Base-by-base conservation (phyloP, 2,888 invertebrate genomes). In the Melieria picta region DNA sequence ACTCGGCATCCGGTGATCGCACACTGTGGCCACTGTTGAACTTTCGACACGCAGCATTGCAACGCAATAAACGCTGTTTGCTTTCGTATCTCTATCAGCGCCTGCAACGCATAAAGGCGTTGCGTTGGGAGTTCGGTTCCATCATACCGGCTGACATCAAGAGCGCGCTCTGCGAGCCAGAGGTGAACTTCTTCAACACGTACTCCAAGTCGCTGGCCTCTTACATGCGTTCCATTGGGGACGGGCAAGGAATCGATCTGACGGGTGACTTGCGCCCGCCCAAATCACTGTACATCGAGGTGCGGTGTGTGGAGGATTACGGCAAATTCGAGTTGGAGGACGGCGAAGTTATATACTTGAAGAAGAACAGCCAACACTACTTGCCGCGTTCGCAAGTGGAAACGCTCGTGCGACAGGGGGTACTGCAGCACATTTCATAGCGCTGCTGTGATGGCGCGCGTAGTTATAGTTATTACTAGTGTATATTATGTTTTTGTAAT, bases 101-200 rank as follows among this genome's bases (percentile, higher is more conserved):
- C 76, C 88, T 98, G 84, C 89, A 90, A 77, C 91, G 92, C 80
- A 91, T 99, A 42, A 91, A 93, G 79, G 91, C 93, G n/a, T 90
- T 97, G 86, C 90, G 99, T 62, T 99, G 99, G 99, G 95, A 97
- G 81, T 95, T 97, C 84, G 99, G 99, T 1, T 94, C 96, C 52
- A 93, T 97, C 62, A 86, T 99, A 69, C 98, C 98, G 0, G 86
- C 91, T 0, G 96, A 97, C 83, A 92, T 98, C 0, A 92, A 93
- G 83, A 89, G 90, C 69, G 91, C 93, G 74, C 87, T 98, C 55
- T 92, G 94, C 65, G 92, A 93, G 80, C 90, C 93, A 0, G 98
- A 98, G 88, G 90, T 93, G 47, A 90, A 92, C 72, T 99, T 97
- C 93, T 96, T 98, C 82, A 92, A 92, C 67, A 92, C 92, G 75